Evolutionary conservation across 2,888 invertebrate species (phyloP).

Genomic region (Aphelenchoides bicaudatus): DNA sequence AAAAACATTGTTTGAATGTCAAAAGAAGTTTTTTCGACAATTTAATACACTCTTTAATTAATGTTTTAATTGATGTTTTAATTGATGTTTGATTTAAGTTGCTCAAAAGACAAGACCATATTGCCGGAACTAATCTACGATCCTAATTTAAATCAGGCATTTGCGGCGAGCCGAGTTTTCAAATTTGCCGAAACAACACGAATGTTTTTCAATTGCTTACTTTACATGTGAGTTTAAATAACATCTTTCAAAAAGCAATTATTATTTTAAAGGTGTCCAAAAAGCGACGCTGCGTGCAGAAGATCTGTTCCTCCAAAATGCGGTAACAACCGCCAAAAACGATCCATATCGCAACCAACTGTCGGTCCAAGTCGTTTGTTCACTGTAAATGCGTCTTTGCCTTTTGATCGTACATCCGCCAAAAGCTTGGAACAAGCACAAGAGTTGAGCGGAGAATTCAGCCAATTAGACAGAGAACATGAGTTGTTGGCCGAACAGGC

Average conservation of each 20-base stretch:
- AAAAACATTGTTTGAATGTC: too few relatives aligned
- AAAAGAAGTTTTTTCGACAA: too few relatives aligned
- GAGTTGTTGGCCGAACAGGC: not conserved
- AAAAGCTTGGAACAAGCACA: too few relatives aligned
- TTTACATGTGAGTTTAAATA: constrained; percentile 53
- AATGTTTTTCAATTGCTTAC: constrained; percentile 53
- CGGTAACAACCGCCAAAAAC: too few relatives aligned
- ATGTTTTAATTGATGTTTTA: not conserved
- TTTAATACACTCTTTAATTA: not conserved
- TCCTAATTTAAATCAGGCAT: constrained; percentile 27
- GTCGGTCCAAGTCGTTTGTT: too few relatives aligned
- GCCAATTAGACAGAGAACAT: too few relatives aligned
- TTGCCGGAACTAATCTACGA: constrained; percentile 37
- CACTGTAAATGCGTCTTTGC: not conserved
- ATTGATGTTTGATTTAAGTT: constrained; percentile 22
- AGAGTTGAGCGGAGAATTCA: not conserved
- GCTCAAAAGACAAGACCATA: constrained; percentile 32
- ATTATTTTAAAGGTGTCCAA: constrained; percentile 39
- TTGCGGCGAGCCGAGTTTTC: constrained; percentile 34
- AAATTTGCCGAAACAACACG: constrained; percentile 46
- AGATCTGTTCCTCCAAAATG: not conserved
- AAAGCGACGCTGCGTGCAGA: constrained; percentile 30
- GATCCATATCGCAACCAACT: too few relatives aligned
- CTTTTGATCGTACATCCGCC: too few relatives aligned
- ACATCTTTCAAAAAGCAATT: constrained; percentile 39